phyloP scores from a whole-genome alignment of 2,797 vertebrate genomes.

The Monodelphis domestica region DNA sequence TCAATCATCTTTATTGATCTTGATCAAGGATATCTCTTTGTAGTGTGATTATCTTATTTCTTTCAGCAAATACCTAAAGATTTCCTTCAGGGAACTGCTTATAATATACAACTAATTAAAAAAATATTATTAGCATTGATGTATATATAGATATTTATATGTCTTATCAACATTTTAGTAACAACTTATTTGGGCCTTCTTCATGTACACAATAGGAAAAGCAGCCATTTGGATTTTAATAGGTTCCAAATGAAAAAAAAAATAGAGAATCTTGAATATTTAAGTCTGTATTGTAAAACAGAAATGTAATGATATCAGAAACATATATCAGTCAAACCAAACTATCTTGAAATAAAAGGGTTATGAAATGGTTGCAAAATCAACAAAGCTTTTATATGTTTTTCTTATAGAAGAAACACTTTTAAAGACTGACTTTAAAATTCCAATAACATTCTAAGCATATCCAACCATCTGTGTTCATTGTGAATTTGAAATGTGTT shows the following conservation, averaged over 20 bases:
- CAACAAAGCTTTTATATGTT: background rate
- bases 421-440: conserved; percentile 5
- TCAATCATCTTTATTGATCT: too few relatives aligned
- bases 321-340: background rate
- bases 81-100: background rate
- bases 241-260: too few relatives aligned
- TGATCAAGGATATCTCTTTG: background rate
- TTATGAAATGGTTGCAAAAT: background rate
- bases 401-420: conserved; percentile 29
- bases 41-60: background rate
- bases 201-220: background rate
- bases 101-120: background rate
- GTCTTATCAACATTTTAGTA: background rate
- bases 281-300: background rate
- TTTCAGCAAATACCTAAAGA: background rate
- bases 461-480: conserved; percentile 42
- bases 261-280: background rate
- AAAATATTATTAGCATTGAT: background rate
- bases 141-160: background rate
- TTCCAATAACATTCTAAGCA: conserved; percentile 47
- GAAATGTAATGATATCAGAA: background rate
- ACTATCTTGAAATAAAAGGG: background rate
- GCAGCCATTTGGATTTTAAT: background rate
- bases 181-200: background rate
- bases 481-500: conserved; percentile 68